These are phyloP conservation scores for Hirtodrosophila alboralis DNA, from an alignment of 2,888 invertebrate genomes.

Conservation along the genomic window DNA sequence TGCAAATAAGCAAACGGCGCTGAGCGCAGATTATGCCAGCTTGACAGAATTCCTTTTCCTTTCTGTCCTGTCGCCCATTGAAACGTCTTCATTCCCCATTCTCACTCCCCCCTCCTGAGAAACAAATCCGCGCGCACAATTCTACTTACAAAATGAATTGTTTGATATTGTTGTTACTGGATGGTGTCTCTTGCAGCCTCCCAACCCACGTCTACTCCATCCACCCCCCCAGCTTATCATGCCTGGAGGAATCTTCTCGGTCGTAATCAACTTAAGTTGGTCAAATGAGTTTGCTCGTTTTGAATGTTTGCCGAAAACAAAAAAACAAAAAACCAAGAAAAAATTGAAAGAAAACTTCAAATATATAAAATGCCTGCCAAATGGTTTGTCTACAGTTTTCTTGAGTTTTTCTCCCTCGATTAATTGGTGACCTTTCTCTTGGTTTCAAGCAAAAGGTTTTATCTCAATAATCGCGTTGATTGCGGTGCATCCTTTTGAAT, in stretches of 20 bases:
- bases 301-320: constrained; percentile 44
- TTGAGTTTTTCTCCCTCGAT: constrained; percentile 25
- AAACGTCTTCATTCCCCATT: constrained; percentile 19
- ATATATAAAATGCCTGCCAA: constrained; percentile 33
- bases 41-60: constrained; percentile 63
- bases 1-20: constrained; percentile 73
- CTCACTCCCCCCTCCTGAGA: constrained; percentile 5
- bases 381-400: constrained; percentile 27
- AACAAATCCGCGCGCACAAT: constrained; percentile 59
- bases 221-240: too few species aligned
- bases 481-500: constrained; percentile 33
- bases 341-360: constrained; percentile 14
- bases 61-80: constrained; percentile 12
- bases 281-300: constrained; percentile 72
- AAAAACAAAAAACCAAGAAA: too few species aligned
- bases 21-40: constrained; percentile 76
- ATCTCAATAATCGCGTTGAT: constrained; percentile 39
- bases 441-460: background rate
- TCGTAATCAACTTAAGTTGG: constrained; percentile 76
- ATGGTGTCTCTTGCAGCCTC: constrained; percentile 11
- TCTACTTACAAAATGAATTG: constrained; percentile 70
- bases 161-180: constrained; percentile 61
- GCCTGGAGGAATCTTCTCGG: constrained; percentile 17
- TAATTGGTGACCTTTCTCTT: constrained; percentile 30
- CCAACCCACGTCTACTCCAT: too few species aligned